Base-by-base conservation (phyloP, 2,113 vertebrate genomes). In the Tamias sibiricus region DNA sequence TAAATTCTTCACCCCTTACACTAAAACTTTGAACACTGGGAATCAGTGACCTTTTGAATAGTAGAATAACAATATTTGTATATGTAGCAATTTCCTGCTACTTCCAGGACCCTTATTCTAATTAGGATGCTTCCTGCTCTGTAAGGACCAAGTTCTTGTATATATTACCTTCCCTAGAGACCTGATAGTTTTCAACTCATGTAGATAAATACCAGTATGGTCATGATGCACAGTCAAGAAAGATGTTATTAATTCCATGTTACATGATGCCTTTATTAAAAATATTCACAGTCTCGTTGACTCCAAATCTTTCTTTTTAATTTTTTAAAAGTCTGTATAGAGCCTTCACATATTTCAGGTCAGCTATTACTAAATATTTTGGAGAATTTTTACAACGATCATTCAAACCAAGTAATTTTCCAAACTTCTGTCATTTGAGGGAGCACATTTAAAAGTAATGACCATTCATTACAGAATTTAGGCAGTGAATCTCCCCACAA, bases 391-490 rank as follows among this genome's bases (percentile, higher is more conserved):
- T 95, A 84, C 2, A 94, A 77, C 2, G 1, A 66, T 66, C 40
- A 86, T 89, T 79, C 42, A 86, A 86, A 91, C 4, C 5, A 71
- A 64, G 19, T 81, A 84, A 89, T 84, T 42, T 91, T 91, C 35
- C 84, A 62, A 96, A 90, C 8, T 77, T 47, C 10, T 80, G 44
- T 26, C 40, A 62, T 42, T 87, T 92, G 62, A 72, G 17, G 72
- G 10, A 95, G 82, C 30, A 85, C 42, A 62, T 92, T 95, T 96
- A 83, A 93, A 96, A 75, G 42, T 86, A 83, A 96, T 62, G 44
- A 68, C 12, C 28, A 66, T 85, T 85, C 32, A 52, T 80, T 86
- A 93, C 0, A 40, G 2, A 95, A 81, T 79, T 49, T 42, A 40
- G 32, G 35, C 49, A 92, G 52, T 75, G 95, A 95, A 59, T 49